phyloP scores from a whole-genome alignment of 2,888 invertebrate species.

The Chrysolina oricalcia region DNA sequence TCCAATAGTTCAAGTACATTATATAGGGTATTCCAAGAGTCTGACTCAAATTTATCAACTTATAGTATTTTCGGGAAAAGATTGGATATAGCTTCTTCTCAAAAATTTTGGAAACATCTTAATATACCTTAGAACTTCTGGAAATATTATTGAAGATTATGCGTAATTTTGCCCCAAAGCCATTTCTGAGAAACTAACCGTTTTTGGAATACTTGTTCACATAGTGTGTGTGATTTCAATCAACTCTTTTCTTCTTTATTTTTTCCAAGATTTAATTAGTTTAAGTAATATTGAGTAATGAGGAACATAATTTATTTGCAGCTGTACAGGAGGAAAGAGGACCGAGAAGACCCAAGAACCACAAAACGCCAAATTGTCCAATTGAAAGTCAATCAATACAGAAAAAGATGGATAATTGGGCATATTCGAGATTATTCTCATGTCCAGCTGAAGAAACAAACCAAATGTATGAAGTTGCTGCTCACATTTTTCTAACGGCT shows the following conservation, averaged over 20 bases:
- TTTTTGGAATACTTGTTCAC: not conserved
- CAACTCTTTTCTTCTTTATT: not conserved
- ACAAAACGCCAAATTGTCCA: slow-evolving; percentile 29
- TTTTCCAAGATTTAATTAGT: not conserved
- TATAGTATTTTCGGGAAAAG: no score
- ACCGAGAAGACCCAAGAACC: slow-evolving; percentile 75
- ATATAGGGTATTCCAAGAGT: no score
- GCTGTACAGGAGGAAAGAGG: slow-evolving; percentile 91
- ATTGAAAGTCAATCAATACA: not conserved
- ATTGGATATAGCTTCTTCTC: no score
- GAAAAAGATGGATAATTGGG: not conserved
- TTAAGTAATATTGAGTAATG: not conserved
- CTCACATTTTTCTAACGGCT: slow-evolving; percentile 76
- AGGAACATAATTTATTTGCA: slow-evolving; percentile 62
- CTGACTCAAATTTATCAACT: no score
- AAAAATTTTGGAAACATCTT: no score
- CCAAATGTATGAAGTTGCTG: slow-evolving; percentile 75
- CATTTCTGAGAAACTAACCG: not conserved
- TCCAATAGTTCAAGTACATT: no score
- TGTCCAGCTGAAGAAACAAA: slow-evolving; percentile 34
- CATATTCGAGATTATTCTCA: not conserved
- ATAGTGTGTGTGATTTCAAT: no score
- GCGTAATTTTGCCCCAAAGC: no score
- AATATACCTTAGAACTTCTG: no score
- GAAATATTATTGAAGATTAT: no score